phyloP scores from a whole-genome alignment of 1,140 invertebrate genomes.

The Hirudo medicinalis region DNA sequence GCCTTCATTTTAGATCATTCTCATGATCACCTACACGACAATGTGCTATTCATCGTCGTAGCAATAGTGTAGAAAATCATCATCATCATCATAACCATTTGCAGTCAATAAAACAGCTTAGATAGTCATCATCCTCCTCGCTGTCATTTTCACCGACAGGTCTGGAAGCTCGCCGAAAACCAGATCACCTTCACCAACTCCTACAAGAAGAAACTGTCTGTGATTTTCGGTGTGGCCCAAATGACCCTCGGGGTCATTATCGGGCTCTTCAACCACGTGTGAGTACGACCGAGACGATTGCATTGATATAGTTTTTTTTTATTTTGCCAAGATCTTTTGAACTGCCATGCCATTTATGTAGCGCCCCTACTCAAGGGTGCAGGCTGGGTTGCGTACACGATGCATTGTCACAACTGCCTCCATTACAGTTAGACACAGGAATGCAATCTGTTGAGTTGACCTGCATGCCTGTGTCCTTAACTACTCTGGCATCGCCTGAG shows the following conservation, averaged over 20 bases:
- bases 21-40: neutral
- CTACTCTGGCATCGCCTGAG: too few relatives aligned
- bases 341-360: too few relatives aligned
- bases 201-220: conserved; percentile 96
- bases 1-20: neutral
- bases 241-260: conserved; percentile 91
- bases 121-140: neutral
- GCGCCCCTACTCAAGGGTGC: too few relatives aligned
- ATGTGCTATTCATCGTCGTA: neutral
- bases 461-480: too few relatives aligned
- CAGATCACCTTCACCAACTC: conserved; percentile 95
- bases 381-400: too few relatives aligned
- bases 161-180: conserved; percentile 80
- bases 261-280: conserved; percentile 72
- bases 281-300: conserved; percentile 28
- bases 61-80: neutral
- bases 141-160: conserved; percentile 15
- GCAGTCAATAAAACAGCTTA: neutral
- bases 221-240: conserved; percentile 85
- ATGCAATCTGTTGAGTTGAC: too few relatives aligned
- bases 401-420: too few relatives aligned
- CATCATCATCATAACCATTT: neutral
- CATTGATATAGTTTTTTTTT: neutral
- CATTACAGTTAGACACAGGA: too few relatives aligned
- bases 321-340: too few relatives aligned